These are phyloP conservation scores for Drosophila ezoana DNA, from an alignment of 2,888 invertebrate species.

Conservation along the genomic window DNA sequence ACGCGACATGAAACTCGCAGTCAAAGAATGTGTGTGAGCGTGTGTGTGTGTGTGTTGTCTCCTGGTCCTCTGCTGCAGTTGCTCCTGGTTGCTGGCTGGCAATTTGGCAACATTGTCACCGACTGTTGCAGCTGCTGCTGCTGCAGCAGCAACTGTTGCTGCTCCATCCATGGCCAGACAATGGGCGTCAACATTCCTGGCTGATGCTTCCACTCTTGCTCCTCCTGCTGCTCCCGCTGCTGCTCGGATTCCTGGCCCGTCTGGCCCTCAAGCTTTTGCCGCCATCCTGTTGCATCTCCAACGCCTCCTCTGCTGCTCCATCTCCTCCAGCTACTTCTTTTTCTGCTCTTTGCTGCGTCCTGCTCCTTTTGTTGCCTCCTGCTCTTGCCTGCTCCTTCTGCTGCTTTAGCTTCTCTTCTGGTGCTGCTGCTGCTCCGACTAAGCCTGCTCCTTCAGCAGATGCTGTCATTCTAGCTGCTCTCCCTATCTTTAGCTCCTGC, in stretches of 20 bases:
- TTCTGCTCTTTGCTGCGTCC: slow-evolving; percentile 1
- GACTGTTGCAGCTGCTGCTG: slow-evolving; percentile 16
- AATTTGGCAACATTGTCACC: slow-evolving; percentile 77
- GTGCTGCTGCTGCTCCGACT: no score
- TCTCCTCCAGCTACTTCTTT: slow-evolving; percentile 5
- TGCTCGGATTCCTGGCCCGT: neutral
- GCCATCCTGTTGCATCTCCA: neutral
- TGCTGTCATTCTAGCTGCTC: no score
- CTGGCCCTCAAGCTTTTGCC: neutral
- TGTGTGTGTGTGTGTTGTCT: slow-evolving; percentile 6
- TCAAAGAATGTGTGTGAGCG: slow-evolving; percentile 1
- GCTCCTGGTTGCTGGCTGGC: slow-evolving; percentile 26
- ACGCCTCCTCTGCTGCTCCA: neutral
- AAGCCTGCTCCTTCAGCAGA: no score
- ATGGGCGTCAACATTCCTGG: slow-evolving; percentile 37
- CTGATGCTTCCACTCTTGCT: slow-evolving; percentile 9
- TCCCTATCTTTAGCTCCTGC: no score
- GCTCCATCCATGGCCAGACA: slow-evolving; percentile 42
- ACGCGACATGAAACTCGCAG: slow-evolving; percentile 10
- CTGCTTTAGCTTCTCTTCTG: slow-evolving; percentile 4
- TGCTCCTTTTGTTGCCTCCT: no score
- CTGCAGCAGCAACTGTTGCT: slow-evolving; percentile 32
- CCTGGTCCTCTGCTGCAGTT: slow-evolving; percentile 3
- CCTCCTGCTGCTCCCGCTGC: slow-evolving; percentile 5
- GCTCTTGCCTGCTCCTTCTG: slow-evolving; percentile 20